These are phyloP conservation scores for Limosa lapponica DNA, from an alignment of 2,797 vertebrate genomes.

Conservation along the genomic window DNA sequence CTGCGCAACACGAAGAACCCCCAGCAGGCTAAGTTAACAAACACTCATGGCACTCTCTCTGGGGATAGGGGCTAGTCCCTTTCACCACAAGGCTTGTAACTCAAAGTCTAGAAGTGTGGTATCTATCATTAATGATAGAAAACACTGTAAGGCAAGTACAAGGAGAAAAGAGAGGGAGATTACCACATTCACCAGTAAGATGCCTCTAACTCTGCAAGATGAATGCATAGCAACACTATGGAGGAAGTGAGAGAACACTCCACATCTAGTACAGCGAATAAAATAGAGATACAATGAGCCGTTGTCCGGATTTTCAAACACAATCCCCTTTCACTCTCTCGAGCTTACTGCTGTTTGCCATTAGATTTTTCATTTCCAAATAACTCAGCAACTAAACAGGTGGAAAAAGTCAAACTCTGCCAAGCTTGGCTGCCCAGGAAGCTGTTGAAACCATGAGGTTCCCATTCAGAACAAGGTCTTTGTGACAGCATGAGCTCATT, in stretches of 20 bases:
- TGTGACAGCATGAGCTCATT: conserved; percentile 68
- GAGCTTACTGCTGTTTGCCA: conserved; percentile 44
- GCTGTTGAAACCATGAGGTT: conserved; percentile 72
- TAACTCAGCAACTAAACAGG: conserved; percentile 70
- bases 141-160: not conserved
- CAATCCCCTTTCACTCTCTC: conserved; percentile 11
- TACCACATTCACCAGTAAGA: not conserved
- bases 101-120: not conserved
- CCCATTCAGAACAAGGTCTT: conserved; percentile 69
- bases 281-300: conserved; percentile 21
- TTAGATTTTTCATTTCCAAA: conserved; percentile 66
- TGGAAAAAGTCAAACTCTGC: conserved; percentile 75
- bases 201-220: not conserved
- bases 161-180: not conserved
- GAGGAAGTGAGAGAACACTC: conserved; percentile 21
- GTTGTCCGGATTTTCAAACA: conserved; percentile 36
- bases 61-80: not conserved
- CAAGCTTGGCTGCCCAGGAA: conserved; percentile 74
- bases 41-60: conserved; percentile 17
- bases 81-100: not conserved
- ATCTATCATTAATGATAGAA: not conserved
- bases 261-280: conserved; percentile 1
- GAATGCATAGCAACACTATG: not conserved
- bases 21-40: conserved; percentile 69
- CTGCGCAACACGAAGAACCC: conserved; percentile 17